Conservation (phyloP, 1,140 invertebrate species). For the Halictus rubicundus region DNA sequence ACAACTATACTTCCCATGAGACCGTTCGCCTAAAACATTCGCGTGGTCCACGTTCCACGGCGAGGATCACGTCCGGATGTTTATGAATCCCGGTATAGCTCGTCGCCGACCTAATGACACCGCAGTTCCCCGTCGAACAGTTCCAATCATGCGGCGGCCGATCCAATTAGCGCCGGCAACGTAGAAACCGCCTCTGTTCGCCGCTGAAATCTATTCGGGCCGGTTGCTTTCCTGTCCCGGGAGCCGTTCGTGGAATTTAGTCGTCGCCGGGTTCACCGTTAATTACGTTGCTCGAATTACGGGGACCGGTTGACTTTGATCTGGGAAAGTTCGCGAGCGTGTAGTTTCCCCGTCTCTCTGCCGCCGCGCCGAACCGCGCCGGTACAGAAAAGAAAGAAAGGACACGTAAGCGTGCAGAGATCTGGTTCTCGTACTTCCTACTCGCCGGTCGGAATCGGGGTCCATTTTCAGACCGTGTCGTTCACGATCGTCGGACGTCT, state of each 20-base stretch:
- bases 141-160: neutral
- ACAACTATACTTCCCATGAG: too few relatives aligned
- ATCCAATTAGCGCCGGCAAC: conserved; percentile 20
- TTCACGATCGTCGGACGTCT: conserved; percentile 40
- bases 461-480: conserved; percentile 15
- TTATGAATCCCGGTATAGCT: neutral
- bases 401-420: conserved; percentile 43
- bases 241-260: conserved; percentile 13
- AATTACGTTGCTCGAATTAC: conserved; percentile 37
- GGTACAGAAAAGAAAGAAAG: neutral
- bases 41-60: too few relatives aligned
- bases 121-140: conserved; percentile 5
- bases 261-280: neutral
- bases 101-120: neutral
- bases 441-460: conserved; percentile 10
- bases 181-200: conserved; percentile 6
- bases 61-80: neutral
- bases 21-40: too few relatives aligned
- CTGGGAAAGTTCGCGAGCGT: conserved; percentile 44
- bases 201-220: conserved; percentile 19
- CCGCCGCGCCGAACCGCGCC: neutral
- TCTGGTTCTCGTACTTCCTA: conserved; percentile 48
- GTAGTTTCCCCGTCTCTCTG: conserved; percentile 2
- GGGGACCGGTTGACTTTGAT: conserved; percentile 32
- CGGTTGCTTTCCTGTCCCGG: neutral